Conservation (phyloP, 2,797 vertebrate species). For the Balearica regulorum region DNA sequence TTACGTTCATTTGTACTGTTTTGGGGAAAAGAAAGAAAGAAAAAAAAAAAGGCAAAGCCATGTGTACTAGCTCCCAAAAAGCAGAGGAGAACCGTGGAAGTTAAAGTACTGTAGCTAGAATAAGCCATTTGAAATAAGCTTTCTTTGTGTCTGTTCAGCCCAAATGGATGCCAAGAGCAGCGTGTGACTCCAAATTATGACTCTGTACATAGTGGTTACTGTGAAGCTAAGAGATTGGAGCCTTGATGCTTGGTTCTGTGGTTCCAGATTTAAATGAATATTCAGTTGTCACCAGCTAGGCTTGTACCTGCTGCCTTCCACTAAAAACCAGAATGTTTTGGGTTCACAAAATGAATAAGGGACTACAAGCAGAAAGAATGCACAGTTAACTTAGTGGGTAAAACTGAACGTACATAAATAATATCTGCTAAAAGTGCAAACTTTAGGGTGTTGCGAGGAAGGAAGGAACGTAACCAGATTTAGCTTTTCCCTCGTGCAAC, state of each 20-base stretch:
- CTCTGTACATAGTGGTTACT: not conserved
- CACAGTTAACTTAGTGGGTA: not conserved
- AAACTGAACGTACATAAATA: not conserved
- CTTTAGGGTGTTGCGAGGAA: not conserved
- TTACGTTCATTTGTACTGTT: not conserved
- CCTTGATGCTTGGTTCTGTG: not conserved
- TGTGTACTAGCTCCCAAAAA: not conserved
- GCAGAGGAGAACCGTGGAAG: not conserved
- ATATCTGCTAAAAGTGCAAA: not conserved
- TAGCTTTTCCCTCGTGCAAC: not conserved
- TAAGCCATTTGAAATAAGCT: not conserved
- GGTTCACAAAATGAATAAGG: not conserved
- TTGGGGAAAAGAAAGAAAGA: not conserved
- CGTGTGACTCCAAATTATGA: not conserved
- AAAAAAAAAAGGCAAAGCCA: not conserved
- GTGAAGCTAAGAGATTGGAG: not conserved
- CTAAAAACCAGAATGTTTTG: not conserved
- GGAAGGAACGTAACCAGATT: not conserved
- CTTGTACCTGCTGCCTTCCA: not conserved
- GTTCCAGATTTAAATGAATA: not conserved
- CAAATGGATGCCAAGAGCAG: not conserved
- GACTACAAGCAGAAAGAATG: not conserved
- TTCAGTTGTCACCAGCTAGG: not conserved
- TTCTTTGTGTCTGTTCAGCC: not conserved
- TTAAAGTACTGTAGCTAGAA: not conserved